Base-by-base conservation (phyloP, 1,140 invertebrate genomes). In the Drosophila cardini region DNA sequence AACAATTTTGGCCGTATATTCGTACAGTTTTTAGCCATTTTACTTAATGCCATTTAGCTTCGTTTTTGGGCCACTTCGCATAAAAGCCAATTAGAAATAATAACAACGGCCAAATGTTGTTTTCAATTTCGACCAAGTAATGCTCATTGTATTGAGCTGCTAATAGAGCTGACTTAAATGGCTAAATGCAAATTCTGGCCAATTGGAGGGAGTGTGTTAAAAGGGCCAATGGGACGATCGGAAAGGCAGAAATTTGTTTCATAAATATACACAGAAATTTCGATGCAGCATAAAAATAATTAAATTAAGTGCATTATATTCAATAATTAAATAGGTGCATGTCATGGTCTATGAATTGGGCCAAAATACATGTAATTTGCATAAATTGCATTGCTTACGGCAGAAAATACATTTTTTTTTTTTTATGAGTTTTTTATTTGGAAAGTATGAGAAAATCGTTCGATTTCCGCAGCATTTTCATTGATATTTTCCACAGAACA, bases 51-150 rank as follows among this genome's bases (percentile, higher is more conserved):
- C 63, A 43, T 60, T 42, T 46, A 60, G 36, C 43, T 53, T 10
- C 34, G 18, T 9, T 10, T 6, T 21, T 3, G 9, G 46, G 5
- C 21, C 15, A 13, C n/a, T 40, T 16, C 16, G 16, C n/a, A 7
- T 48, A 55, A 79, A 76, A 81, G 74, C 53, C 76, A 83, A 86
- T 82, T 87, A 79, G 77, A 83, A 86, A 82, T 86, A 86, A 87
- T 76, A 86, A 82, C 72, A 82, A 61, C 36, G n/a, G 38, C 56
- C 71, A 68, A 83, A 83, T 82, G 70, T 45, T 71, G 26, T 48
- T 57, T 56, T 45, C 71, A 63, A 79, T 82, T 81, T 83, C 43
- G 60, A 56, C 61, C 70, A 70, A 77, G 63, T 77, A 81, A 85
- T 63, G 63, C 32, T 10, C 46, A 60, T 50, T 43, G 57, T 65